Base-by-base conservation (phyloP, 1,140 invertebrate species). In the Macrobrachium nipponense region DNA sequence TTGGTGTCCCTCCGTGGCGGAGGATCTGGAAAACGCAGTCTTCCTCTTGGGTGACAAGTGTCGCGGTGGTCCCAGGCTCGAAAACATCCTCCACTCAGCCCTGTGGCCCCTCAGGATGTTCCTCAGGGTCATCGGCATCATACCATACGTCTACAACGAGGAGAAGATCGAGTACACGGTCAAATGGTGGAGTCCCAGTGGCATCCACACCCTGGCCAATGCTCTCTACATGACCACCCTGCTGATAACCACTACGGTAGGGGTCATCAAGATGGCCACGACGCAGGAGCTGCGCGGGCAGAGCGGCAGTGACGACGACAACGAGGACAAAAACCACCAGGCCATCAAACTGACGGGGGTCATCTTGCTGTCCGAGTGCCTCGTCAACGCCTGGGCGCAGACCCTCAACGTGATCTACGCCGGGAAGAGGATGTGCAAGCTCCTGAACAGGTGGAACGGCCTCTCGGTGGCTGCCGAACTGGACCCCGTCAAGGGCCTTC, bases 371-470 rank as follows among this genome's bases (percentile, higher is more conserved):
- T 68, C 44, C 11, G 80, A 70, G n/a, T 81, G 80, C n/a, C 64
- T 81, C 15, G 8, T 81, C 18, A 81, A 81, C 80, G 80, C 80
- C n/a, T 81, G 80, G 80, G 64, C 80, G 17, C 64, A 81, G n/a
- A 5, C 70, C 23, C 0, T 81, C 27, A 68, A 64, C 64, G 36
- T 23, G 5, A 3, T 81, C 36, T 68, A 44, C 8, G 23, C 43
- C 15, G 64, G 80, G 14, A 27, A 23, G 10, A 27, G 80, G 36
- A 7, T 51, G 12, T 68, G 64, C 43, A 18, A 66, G 8, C 80
- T 70, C 27, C 80, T 81, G 5, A 81, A 81, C 80, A 18, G 15
- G 7, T 81, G 80, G 80, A 44, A 70, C 66, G 18, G 17, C n/a
- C 43, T 81, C 12, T 27, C 59, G 15, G 80, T 51, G 3, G 14